phyloP scores from a whole-genome alignment of 2,113 vertebrate genomes.

The Cyprinodon variegatus region DNA sequence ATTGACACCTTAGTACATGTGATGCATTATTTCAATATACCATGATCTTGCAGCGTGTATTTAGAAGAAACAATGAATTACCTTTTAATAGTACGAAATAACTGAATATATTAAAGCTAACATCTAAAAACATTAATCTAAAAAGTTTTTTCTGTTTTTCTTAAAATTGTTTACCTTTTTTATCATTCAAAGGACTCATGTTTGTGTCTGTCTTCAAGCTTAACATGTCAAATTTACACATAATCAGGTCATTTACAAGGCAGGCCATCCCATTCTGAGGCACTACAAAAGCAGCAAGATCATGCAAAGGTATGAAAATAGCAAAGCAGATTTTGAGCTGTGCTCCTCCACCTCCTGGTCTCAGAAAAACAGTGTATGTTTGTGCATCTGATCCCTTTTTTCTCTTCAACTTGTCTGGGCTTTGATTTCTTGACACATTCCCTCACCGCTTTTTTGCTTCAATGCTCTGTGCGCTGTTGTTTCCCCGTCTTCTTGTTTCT shows the following conservation, averaged over 20 bases:
- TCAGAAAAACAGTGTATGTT: constrained; percentile 67
- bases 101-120: not conserved
- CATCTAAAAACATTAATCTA: not conserved
- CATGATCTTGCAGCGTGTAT: not conserved
- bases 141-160: not conserved
- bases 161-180: not conserved
- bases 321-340: constrained; percentile 59
- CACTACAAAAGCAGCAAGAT: constrained; percentile 45
- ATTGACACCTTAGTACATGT: not conserved
- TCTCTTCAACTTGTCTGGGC: constrained; percentile 78
- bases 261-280: constrained; percentile 41
- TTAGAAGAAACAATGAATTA: not conserved
- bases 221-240: constrained; percentile 28
- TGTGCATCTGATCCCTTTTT: constrained; percentile 70
- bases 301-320: constrained; percentile 63
- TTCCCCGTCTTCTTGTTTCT: constrained; percentile 74
- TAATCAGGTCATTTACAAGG: constrained; percentile 55
- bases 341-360: constrained; percentile 60
- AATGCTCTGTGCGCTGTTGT: constrained; percentile 75
- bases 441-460: constrained; percentile 79
- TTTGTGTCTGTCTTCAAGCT: constrained; percentile 10
- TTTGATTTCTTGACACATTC: constrained; percentile 83
- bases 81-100: not conserved
- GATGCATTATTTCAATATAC: not conserved
- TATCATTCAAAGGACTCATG: constrained; percentile 7